Evolutionary conservation across 2,888 invertebrate genomes (phyloP).

Genomic region (Limenitis camilla): DNA sequence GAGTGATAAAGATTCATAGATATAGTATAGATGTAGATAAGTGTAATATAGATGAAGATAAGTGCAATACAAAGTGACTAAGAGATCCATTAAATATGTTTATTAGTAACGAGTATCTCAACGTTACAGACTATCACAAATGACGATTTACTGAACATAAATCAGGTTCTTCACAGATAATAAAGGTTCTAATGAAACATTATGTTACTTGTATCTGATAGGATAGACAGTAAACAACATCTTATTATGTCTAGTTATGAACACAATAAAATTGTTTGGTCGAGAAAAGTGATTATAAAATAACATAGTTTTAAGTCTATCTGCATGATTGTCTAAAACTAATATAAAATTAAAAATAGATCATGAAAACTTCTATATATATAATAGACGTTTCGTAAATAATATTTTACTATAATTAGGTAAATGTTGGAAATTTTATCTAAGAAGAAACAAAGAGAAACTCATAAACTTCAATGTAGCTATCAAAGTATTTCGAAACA

Average conservation of each 20-base stretch:
- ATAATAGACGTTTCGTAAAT: no score
- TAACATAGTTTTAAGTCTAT: no score
- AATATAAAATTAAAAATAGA: no score
- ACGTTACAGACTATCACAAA: constrained; percentile 2
- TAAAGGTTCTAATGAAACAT: background rate
- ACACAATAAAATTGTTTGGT: no score
- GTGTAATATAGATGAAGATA: background rate
- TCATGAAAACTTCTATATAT: no score
- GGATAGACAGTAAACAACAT: constrained; percentile 1
- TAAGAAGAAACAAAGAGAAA: background rate
- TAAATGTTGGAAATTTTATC: background rate
- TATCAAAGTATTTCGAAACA: constrained; percentile 9
- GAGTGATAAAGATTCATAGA: background rate
- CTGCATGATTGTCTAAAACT: no score
- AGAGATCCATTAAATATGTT: constrained; percentile 1
- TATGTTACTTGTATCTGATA: constrained; percentile 8
- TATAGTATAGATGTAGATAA: background rate
- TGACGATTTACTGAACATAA: constrained; percentile 3
- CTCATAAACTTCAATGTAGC: background rate
- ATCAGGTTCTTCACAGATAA: constrained; percentile 6
- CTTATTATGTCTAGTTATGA: background rate
- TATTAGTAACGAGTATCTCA: background rate
- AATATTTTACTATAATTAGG: no score
- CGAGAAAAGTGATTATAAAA: no score
- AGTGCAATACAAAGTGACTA: background rate